Evolutionary conservation across 2,113 vertebrate species (phyloP).

Genomic region (Porphyrio hochstetteri): DNA sequence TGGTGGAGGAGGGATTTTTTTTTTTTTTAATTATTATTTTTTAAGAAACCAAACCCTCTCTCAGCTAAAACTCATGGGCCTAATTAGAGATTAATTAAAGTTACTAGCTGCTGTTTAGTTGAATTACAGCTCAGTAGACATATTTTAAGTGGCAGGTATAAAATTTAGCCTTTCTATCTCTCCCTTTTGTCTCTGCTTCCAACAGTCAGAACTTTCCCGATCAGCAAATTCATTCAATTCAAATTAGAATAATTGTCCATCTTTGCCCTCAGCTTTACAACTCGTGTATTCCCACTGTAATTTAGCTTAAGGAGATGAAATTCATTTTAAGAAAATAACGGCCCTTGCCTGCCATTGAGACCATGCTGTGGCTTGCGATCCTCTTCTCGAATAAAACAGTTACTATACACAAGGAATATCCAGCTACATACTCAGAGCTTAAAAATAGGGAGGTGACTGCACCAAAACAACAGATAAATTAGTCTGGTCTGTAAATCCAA

Average conservation of each 20-base stretch:
- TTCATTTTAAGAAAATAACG: constrained; percentile 21
- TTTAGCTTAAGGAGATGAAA: not conserved
- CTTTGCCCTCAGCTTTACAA: not conserved
- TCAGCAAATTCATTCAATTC: constrained; percentile 39
- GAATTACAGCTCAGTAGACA: constrained; percentile 42
- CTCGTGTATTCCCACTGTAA: not conserved
- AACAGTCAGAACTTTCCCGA: not conserved
- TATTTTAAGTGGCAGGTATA: constrained; percentile 67
- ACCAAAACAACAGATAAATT: not conserved
- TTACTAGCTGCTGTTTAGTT: constrained; percentile 66
- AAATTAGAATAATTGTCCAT: constrained; percentile 8
- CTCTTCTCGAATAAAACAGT: not conserved
- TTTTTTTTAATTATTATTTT: constrained; percentile 15
- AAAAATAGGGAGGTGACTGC: not conserved
- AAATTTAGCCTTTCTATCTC: constrained; percentile 2
- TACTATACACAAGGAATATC: not conserved
- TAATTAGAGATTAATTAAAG: constrained; percentile 79
- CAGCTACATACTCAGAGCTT: not conserved
- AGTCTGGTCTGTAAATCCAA: not conserved
- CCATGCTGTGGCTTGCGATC: not conserved
- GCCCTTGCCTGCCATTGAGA: not conserved
- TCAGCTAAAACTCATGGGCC: constrained; percentile 59
- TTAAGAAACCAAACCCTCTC: constrained; percentile 53
- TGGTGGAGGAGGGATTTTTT: not conserved
- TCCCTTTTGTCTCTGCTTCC: not conserved